Conservation (phyloP, 1,140 invertebrate genomes). For the Pseudobourletiella spinata region DNA sequence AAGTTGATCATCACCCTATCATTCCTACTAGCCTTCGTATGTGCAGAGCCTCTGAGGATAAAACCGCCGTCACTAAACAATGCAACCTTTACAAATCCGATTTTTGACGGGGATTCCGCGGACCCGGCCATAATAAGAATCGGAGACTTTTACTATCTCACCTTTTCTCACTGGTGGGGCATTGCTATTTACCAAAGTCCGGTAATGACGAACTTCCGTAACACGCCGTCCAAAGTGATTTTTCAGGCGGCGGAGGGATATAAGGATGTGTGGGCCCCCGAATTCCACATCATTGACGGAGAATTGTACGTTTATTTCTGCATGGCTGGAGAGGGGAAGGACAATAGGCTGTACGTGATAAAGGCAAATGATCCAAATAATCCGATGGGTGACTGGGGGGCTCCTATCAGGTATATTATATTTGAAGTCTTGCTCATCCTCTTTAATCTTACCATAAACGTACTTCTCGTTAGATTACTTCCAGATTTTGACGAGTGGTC, state of each 20-base stretch:
- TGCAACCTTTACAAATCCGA: slow-evolving; percentile 15
- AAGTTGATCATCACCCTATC: no score
- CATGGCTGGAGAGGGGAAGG: not conserved
- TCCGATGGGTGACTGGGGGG: slow-evolving; percentile 10
- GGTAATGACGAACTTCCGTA: slow-evolving; percentile 7
- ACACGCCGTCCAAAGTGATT: not conserved
- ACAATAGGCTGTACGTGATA: slow-evolving; percentile 7
- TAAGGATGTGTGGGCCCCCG: slow-evolving; percentile 2
- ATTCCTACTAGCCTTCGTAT: no score
- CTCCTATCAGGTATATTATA: not conserved
- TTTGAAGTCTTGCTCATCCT: not conserved
- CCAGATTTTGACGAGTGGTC: not conserved
- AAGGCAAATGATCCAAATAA: slow-evolving; percentile 4
- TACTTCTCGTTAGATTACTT: not conserved
- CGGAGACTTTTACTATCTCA: slow-evolving; percentile 11
- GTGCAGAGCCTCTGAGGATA: no score
- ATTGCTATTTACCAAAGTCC: slow-evolving; percentile 15
- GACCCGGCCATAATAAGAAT: slow-evolving; percentile 5
- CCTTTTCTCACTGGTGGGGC: not conserved
- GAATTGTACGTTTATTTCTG: slow-evolving; percentile 12
- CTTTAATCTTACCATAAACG: not conserved
- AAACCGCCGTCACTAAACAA: no score
- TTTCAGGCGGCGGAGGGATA: not conserved
- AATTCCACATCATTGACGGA: slow-evolving; percentile 9
- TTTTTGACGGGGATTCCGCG: slow-evolving; percentile 10